These are phyloP conservation scores for Beris chalybata DNA, from an alignment of 2,888 invertebrate species.

Conservation along the genomic window DNA sequence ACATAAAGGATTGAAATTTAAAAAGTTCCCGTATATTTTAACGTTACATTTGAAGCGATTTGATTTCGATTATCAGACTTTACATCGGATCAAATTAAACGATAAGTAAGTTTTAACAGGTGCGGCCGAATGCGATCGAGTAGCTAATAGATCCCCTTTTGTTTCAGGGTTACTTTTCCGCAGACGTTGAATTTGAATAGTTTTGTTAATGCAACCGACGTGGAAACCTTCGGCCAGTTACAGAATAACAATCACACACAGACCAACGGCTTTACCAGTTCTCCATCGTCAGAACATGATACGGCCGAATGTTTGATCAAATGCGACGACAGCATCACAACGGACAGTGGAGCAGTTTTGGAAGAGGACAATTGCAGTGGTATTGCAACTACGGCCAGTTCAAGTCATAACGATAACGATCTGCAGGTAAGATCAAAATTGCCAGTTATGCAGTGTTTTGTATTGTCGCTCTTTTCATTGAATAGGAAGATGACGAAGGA, in stretches of 20 bases:
- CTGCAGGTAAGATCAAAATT: conserved; percentile 42
- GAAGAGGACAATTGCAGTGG: conserved; percentile 64
- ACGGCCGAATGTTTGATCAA: conserved; percentile 57
- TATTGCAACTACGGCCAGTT: conserved; percentile 54
- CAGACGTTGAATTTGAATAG: conserved; percentile 77
- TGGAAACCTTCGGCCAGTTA: conserved; percentile 40
- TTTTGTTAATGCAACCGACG: conserved; percentile 60
- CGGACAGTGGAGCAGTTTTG: conserved; percentile 69
- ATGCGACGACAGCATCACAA: conserved; percentile 67
- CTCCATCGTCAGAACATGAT: conserved; percentile 55
- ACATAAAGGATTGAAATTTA: conserved; percentile 86
- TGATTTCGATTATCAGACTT: conserved; percentile 83
- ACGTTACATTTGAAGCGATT: conserved; percentile 87
- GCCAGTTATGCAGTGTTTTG: not conserved
- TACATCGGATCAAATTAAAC: conserved; percentile 84
- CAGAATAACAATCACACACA: conserved; percentile 45
- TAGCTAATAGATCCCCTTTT: not conserved
- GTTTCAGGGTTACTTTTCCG: conserved; percentile 76
- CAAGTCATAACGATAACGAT: conserved; percentile 53
- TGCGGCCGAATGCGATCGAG: not conserved
- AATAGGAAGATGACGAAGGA: conserved; percentile 69
- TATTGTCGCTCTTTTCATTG: conserved; percentile 29
- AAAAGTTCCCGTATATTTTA: conserved; percentile 81
- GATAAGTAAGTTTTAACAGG: conserved; percentile 65
- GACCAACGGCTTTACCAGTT: conserved; percentile 45